Base-by-base conservation (phyloP, 2,797 vertebrate genomes). In the Halcyon chelicuti region DNA sequence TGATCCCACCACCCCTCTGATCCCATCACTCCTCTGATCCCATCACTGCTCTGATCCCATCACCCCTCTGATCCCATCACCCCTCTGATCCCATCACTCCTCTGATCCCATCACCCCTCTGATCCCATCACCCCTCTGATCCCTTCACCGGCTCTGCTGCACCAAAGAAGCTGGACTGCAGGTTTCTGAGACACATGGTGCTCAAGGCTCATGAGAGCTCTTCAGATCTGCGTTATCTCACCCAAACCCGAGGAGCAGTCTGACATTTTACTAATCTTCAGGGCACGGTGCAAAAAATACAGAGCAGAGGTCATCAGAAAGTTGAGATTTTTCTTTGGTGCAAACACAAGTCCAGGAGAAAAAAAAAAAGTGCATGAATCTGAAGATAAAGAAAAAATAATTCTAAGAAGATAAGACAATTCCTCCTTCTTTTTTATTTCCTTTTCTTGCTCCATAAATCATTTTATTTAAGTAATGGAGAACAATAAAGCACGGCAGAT, bases 401-500 rank as follows among this genome's bases (percentile, higher is more conserved):
- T 23, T 66, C 61, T 49, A 7, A 55, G 76, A 80, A 68, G 51
- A 87, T 86, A 88, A 79, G 57, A 49, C 67, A 39, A 14, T n/a
- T 51, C 46, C 52, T 92, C 55, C 60, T 76, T 7, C 77, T 68
- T 60, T 51, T 58, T 67, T 62, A 54, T 78, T 39, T 13, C 54
- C 55, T 80, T 37, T 79, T 19, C 68, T 51, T 22, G 35, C 88
- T 96, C 71, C 95, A 96, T 96, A 96, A 97, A 97, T 97, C 97
- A 97, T 70, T 81, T 86, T 92, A 92, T 96, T 96, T 96, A 95
- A 92, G 90, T 94, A 93, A 96, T 37, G 33, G 79, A 88, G 88
- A 91, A 84, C 72, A 95, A 95, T 91, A 93, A 97, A 94, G 86
- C 80, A 61, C 86, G 80, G 70, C 77, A 90, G 90, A 88, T 95